Evolutionary conservation across 2,888 invertebrate species (phyloP), one percentile per base, ranked within the genome.

Genomic region (Eupithecia abbreviata): DNA sequence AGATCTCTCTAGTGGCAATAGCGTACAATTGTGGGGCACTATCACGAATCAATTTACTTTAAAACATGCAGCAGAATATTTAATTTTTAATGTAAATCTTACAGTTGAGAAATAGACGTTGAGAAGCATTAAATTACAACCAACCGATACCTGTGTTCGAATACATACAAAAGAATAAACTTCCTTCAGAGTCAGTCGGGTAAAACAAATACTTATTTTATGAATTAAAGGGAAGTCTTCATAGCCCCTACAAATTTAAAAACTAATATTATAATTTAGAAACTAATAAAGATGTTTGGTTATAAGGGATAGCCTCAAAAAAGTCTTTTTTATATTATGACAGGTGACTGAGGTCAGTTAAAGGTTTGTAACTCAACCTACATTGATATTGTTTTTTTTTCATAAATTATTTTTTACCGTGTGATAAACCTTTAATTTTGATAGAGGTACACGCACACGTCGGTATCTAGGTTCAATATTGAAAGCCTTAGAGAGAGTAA

Each of bases 1-100:
- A 58, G 55, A 58, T 74, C 58, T 69, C 66, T 67, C 9, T 55
- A 73, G 68, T 45, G 73, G 73, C 68, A 41, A 66, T 13, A 66
- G 15, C 42, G 42, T 66, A 66, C 42, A 42, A 66, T 4, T 41
- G 65, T 41, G 13, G 42, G 10, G 18, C 18, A 1, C 65, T 66
- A 66, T 30, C 41, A 41, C 2, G 30, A 66, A 41, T 13, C 12
- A 66, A 66, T 66, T 1, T 66, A 15, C 13, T 12, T 65, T 65
- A 30, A 30, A 30, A 30, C 0, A 30, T 41, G 5, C 30, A 13
- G 10, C 10, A 30, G 41, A 42, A 42, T 66, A 15, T 66, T n/a
- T n/a, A 55, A n/a, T 6, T 5, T 55, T 30, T 30, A 0, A n/a
- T 6, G 4, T 15, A 30, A 30, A 30, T 30, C 30, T 2, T 12